phyloP scores from a whole-genome alignment of 1,140 invertebrate genomes.

The Mycetomoellerius zeteki region DNA sequence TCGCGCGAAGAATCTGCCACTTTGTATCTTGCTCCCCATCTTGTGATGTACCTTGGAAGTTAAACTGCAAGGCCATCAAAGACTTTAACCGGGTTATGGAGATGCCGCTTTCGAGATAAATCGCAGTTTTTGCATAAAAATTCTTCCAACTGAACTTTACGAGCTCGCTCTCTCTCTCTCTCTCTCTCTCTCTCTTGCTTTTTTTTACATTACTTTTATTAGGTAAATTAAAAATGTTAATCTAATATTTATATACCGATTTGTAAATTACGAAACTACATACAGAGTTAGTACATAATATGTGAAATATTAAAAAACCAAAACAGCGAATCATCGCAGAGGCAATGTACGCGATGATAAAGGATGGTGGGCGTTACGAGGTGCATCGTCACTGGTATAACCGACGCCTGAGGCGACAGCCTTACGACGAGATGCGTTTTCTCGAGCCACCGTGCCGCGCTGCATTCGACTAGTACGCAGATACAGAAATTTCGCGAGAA shows the following conservation, averaged over 20 bases:
- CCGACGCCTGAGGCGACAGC: conserved; percentile 74
- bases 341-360: conserved; percentile 67
- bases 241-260: background rate
- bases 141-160: conserved; percentile 30
- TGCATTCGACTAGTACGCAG: conserved; percentile 7
- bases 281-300: background rate
- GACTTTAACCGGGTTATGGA: conserved; percentile 73
- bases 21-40: conserved; percentile 72
- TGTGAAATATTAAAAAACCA: conserved; percentile 6
- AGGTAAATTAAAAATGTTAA: background rate
- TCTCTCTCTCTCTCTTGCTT: background rate
- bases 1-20: conserved; percentile 71
- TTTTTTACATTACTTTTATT: background rate
- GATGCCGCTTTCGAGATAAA: conserved; percentile 75
- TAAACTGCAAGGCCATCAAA: conserved; percentile 75
- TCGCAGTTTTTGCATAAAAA: conserved; percentile 67
- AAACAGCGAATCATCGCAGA: conserved; percentile 58
- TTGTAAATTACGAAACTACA: background rate
- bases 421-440: conserved; percentile 64
- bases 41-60: conserved; percentile 70
- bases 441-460: conserved; percentile 42
- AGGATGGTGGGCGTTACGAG: conserved; percentile 71
- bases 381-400: conserved; percentile 71
- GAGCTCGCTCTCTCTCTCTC: background rate
- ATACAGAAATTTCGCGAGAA: conserved; percentile 16